These are phyloP conservation scores for Apus apus DNA, from an alignment of 2,113 vertebrate species.

Conservation along the genomic window DNA sequence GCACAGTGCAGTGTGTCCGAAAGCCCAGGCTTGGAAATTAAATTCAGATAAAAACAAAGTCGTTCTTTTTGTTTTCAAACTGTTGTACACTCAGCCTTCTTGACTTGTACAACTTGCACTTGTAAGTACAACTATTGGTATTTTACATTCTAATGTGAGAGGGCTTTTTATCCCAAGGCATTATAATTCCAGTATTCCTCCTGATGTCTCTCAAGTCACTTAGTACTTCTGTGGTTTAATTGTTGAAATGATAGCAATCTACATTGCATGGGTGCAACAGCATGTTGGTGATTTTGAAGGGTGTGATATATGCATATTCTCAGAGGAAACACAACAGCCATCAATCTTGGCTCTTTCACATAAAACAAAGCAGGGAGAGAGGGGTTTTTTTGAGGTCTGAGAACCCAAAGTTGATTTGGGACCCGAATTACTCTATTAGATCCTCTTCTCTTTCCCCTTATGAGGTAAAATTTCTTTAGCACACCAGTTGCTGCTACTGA, in stretches of 20 bases:
- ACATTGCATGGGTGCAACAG: not conserved
- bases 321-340: not conserved
- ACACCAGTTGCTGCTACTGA: not conserved
- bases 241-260: constrained; percentile 4
- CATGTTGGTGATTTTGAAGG: not conserved
- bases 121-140: not conserved
- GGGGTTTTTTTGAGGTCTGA: not conserved
- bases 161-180: not conserved
- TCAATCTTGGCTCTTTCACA: not conserved
- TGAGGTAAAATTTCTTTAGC: not conserved
- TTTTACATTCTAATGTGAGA: not conserved
- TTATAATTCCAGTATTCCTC: constrained; percentile 11
- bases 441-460: not conserved
- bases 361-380: not conserved
- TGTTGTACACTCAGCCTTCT: not conserved
- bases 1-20: not conserved
- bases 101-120: not conserved
- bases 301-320: not conserved
- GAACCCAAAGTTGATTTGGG: not conserved
- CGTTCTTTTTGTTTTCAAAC: not conserved
- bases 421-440: not conserved
- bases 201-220: not conserved
- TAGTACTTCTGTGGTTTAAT: constrained; percentile 32
- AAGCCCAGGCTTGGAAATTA: not conserved
- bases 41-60: not conserved